phyloP scores from a whole-genome alignment of 2,797 vertebrate species.

The Eospalax fontanierii region DNA sequence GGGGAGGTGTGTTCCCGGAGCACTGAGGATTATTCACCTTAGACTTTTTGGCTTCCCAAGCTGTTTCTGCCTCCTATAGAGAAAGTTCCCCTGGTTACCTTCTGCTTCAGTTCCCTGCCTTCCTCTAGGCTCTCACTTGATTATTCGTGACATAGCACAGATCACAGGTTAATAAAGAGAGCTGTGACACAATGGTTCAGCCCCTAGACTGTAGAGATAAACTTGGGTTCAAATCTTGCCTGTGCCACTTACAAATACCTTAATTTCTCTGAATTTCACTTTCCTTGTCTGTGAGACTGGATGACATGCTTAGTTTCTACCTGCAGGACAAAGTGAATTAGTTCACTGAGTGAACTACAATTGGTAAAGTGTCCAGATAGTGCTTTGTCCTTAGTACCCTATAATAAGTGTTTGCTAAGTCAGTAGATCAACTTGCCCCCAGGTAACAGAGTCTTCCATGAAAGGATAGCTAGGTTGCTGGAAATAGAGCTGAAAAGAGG shows the following conservation, averaged over 20 bases:
- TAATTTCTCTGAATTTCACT: neutral
- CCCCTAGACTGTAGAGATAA: neutral
- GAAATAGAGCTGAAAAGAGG: constrained; percentile 4
- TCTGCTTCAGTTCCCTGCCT: neutral
- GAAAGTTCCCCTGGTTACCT: neutral
- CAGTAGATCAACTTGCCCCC: neutral
- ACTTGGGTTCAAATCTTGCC: neutral
- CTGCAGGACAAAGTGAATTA: neutral
- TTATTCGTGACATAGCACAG: neutral
- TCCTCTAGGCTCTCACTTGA: neutral
- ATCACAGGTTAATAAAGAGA: neutral
- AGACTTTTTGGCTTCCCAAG: neutral
- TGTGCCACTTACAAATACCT: neutral
- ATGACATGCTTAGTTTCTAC: neutral
- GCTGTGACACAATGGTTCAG: accelerated
- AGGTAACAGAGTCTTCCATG: neutral
- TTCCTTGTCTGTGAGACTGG: neutral
- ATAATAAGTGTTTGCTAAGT: neutral
- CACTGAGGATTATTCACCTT: neutral
- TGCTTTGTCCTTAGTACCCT: too few species aligned
- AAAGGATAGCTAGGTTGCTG: too few species aligned
- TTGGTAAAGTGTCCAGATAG: neutral
- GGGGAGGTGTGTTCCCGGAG: neutral
- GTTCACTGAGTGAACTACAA: neutral
- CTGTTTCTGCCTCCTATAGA: neutral